Conservation (phyloP, 2,797 vertebrate species). For the Sphenopsis melanotis region DNA sequence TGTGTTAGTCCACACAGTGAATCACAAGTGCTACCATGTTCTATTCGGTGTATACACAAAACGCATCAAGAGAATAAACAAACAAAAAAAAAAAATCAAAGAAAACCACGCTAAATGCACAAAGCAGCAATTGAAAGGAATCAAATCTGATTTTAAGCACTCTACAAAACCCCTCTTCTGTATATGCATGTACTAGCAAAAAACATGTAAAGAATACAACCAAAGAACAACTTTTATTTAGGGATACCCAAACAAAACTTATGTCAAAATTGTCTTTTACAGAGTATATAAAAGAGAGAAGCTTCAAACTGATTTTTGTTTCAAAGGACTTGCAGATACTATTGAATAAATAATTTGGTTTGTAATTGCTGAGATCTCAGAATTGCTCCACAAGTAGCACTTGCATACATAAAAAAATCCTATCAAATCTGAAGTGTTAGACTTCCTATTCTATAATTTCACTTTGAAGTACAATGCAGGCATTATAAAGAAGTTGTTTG, state of each 20-base stretch:
- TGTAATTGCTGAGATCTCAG: not conserved
- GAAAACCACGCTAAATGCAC: not conserved
- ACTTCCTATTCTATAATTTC: not conserved
- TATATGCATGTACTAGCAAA: not conserved
- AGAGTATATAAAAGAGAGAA: not conserved
- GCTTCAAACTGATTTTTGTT: not conserved
- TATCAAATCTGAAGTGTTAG: not conserved
- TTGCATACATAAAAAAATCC: not conserved
- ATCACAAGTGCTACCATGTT: not conserved
- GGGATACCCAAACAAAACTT: not conserved
- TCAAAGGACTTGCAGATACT: not conserved
- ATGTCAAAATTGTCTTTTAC: not conserved
- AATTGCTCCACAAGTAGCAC: not conserved
- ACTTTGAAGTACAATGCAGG: not conserved
- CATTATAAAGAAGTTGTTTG: not conserved
- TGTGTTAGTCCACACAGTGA: not conserved
- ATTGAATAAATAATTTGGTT: not conserved
- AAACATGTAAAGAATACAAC: not conserved
- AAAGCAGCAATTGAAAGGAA: not conserved
- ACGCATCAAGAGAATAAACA: not conserved
- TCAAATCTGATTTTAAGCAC: not conserved
- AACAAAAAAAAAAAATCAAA: not conserved
- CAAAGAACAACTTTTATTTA: not conserved
- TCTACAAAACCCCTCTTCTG: not conserved
- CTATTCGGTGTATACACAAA: not conserved